Conservation (phyloP, 2,113 vertebrate species). For the Leucosticte australis region DNA sequence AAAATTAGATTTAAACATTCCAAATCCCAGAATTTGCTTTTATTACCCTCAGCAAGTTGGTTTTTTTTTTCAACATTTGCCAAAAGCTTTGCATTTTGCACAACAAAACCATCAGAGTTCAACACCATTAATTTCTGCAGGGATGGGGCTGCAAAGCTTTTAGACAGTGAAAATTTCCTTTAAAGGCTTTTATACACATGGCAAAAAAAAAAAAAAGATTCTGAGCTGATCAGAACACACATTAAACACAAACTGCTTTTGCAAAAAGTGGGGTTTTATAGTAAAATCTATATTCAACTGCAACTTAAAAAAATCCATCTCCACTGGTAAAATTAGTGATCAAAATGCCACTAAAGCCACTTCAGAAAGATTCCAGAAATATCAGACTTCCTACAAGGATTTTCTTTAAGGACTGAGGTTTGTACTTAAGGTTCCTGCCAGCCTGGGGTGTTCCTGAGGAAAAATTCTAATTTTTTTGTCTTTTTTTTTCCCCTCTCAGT, state of each 20-base stretch:
- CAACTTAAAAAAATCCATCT: not conserved
- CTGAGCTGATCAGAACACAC: not conserved
- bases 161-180: not conserved
- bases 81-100: not conserved
- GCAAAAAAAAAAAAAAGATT: not conserved
- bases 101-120: not conserved
- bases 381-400: not conserved
- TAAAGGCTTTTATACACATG: not conserved
- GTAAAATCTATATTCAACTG: not conserved
- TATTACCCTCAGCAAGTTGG: not conserved
- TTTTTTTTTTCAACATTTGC: not conserved
- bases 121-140: not conserved
- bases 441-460: not conserved
- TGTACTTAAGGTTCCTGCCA: not conserved
- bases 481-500: rapidly evolving
- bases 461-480: not conserved
- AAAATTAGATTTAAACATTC: not conserved
- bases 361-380: not conserved
- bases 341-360: not conserved
- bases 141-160: not conserved
- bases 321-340: not conserved
- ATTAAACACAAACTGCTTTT: not conserved
- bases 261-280: not conserved
- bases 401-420: not conserved
- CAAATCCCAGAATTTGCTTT: not conserved